Conservation (phyloP, 2,797 vertebrate species). For the Hyperoplus immaculatus region DNA sequence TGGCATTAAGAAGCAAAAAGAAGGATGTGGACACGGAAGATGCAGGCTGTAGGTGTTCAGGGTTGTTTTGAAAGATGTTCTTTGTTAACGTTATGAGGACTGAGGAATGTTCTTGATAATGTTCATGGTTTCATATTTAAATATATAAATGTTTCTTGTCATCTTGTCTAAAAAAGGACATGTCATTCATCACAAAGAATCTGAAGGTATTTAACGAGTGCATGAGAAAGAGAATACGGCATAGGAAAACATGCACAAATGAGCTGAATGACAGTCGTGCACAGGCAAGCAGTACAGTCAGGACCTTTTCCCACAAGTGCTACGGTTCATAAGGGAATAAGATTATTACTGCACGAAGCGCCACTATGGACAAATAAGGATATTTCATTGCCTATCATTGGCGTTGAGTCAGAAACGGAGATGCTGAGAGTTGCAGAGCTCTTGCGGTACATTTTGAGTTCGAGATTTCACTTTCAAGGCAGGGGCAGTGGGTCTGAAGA, state of each 20-base stretch:
- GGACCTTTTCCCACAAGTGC: conserved; percentile 66
- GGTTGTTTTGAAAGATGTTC: too few relatives aligned
- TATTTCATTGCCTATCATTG: conserved; percentile 67
- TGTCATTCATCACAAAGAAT: conserved; percentile 23
- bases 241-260: conserved; percentile 54
- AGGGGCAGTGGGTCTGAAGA: conserved; percentile 79
- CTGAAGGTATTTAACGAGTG: conserved; percentile 37
- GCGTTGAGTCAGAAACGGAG: conserved; percentile 73
- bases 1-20: too few relatives aligned
- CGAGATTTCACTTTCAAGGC: conserved; percentile 79
- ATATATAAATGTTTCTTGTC: background rate
- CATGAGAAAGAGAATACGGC: conserved; percentile 31
- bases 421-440: conserved; percentile 76
- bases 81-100: too few relatives aligned
- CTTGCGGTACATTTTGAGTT: conserved; percentile 74
- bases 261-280: conserved; percentile 61
- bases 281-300: conserved; percentile 35
- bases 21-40: too few relatives aligned
- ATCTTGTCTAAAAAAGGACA: conserved; percentile 7
- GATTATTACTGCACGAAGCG: conserved; percentile 60
- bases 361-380: conserved; percentile 71
- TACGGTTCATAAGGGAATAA: conserved; percentile 54
- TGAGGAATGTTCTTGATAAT: too few relatives aligned
- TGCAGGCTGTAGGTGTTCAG: too few relatives aligned
- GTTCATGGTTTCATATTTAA: too few relatives aligned